Percentiles rank a stretch among this genome's conserved stretches.
phyloP scores from a whole-genome alignment of 2,888 invertebrate genomes.

The Ypsolopha scabrella region DNA sequence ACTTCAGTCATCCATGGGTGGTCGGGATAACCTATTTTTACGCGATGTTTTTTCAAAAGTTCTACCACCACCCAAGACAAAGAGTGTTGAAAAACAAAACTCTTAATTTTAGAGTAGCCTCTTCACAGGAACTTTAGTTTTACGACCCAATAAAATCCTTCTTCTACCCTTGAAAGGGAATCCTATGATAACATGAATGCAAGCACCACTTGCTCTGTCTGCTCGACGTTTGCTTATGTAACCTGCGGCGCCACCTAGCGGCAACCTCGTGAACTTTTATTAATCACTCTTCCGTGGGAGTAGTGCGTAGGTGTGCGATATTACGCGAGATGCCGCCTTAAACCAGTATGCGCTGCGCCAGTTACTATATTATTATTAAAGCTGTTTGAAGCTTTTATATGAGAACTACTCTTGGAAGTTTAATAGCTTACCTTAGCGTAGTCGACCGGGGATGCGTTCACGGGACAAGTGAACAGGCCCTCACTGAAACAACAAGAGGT shows the following conservation, averaged over 20 bases:
- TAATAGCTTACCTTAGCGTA: conserved; percentile 71
- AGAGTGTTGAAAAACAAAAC: not conserved
- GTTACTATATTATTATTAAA: too few relatives aligned
- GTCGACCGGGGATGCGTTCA: conserved; percentile 70
- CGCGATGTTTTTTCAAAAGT: not conserved
- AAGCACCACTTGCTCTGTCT: not conserved
- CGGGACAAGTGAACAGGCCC: conserved; percentile 74
- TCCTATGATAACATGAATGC: too few relatives aligned
- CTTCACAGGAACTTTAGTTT: conserved; percentile 10
- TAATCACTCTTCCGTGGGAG: not conserved
- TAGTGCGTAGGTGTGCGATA: not conserved
- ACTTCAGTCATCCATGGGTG: not conserved
- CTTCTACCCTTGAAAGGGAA: not conserved
- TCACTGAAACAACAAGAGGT: conserved; percentile 66
- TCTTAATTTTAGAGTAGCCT: not conserved
- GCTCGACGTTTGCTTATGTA: not conserved
- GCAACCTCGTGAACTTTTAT: not conserved
- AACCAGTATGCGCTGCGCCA: too few relatives aligned
- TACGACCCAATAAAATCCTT: conserved; percentile 23
- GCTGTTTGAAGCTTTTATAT: not conserved
- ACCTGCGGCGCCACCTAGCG: not conserved
- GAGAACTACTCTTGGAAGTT: not conserved
- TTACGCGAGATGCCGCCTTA: too few relatives aligned
- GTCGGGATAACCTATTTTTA: not conserved
- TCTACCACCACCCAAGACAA: not conserved